phyloP scores from a whole-genome alignment of 1,140 invertebrate species.

The Heliconius congener region DNA sequence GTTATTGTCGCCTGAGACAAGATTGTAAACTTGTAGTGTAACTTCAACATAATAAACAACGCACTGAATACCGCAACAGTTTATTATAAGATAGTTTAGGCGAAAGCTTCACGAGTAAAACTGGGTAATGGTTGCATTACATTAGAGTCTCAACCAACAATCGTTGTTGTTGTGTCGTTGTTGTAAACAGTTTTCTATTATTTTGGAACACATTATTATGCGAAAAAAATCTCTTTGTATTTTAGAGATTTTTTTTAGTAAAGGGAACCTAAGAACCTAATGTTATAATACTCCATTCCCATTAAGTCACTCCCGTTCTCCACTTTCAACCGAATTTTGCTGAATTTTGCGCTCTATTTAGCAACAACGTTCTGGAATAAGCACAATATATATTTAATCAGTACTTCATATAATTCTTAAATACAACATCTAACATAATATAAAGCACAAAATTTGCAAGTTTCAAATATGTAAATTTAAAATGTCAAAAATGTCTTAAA shows the following conservation, averaged over 20 bases:
- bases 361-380: neutral
- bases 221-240: neutral
- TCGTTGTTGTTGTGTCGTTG: too few species aligned
- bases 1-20: conserved; percentile 34
- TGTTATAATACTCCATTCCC: too few species aligned
- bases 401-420: neutral
- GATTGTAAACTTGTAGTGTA: conserved; percentile 37
- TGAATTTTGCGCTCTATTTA: neutral
- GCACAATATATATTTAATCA: neutral
- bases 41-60: conserved; percentile 39
- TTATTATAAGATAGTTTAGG: conserved; percentile 36
- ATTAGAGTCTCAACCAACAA: neutral
- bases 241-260: neutral
- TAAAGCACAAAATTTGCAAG: neutral
- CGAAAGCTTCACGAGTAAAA: conserved; percentile 30
- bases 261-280: neutral
- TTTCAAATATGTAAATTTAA: neutral
- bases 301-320: too few species aligned
- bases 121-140: conserved; percentile 1
- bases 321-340: neutral
- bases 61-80: conserved; percentile 33
- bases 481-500: conserved; percentile 25
- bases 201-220: neutral
- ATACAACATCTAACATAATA: neutral
- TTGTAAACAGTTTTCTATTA: neutral